A percentile compares a stretch with the other conserved stretches of the same genome.
These are phyloP conservation scores for Hecatera dysodea DNA, from an alignment of 2,888 invertebrate species.

Conservation along the genomic window DNA sequence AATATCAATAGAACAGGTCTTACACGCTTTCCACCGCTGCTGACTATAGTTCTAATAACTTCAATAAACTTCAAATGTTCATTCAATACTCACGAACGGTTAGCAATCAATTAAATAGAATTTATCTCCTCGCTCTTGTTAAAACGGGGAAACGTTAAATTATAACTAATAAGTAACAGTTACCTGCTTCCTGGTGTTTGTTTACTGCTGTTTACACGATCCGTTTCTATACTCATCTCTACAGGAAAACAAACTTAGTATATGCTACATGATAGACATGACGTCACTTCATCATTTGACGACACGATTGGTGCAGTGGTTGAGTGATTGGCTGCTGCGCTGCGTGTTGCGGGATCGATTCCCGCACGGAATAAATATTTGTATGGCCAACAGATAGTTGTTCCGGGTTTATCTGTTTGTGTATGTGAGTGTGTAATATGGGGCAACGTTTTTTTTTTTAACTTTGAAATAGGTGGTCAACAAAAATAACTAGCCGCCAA, in stretches of 20 bases:
- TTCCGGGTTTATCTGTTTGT: too few species aligned
- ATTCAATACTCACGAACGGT: conserved; percentile 23
- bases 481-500: too few species aligned
- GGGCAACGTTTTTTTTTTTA: too few species aligned
- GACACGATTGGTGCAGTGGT: background rate
- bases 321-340: too few species aligned
- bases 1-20: too few species aligned
- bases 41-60: background rate
- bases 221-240: conserved; percentile 31
- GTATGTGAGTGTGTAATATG: too few species aligned
- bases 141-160: conserved; percentile 45
- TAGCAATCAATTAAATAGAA: conserved; percentile 54
- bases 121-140: conserved; percentile 52
- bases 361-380: too few species aligned
- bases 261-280: conserved; percentile 26
- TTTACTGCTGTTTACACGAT: conserved; percentile 46
- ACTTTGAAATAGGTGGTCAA: too few species aligned
- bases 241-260: conserved; percentile 30
- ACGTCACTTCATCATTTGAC: background rate
- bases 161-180: conserved; percentile 52
- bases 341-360: too few species aligned
- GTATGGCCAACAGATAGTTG: too few species aligned
- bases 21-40: background rate
- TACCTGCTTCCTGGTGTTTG: conserved; percentile 26
- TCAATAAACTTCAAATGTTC: conserved; percentile 11